Evolutionary conservation across 2,888 invertebrate species (phyloP).

Genomic region (Drosophila niveifrons): DNA sequence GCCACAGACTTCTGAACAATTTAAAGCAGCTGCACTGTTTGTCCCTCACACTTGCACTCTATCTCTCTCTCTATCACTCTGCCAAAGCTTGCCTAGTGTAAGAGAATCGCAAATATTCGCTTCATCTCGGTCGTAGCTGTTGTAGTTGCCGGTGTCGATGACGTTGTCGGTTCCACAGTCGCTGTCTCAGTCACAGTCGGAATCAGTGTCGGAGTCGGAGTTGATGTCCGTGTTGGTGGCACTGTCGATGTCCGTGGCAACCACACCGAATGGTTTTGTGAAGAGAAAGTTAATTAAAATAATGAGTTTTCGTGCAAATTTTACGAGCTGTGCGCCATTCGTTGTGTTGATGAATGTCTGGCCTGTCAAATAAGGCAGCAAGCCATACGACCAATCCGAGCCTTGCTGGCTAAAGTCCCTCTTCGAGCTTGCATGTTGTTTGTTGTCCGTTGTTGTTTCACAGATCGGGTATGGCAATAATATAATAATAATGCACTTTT

Average conservation of each 20-base stretch:
- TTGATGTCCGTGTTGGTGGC: constrained; percentile 44
- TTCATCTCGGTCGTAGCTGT: constrained; percentile 33
- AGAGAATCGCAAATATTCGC: constrained; percentile 53
- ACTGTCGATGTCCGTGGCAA: constrained; percentile 65
- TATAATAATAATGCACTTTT: constrained; percentile 78
- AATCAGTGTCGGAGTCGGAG: constrained; percentile 16
- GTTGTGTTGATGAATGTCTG: constrained; percentile 71
- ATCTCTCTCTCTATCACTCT: background rate
- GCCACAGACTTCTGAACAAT: constrained; percentile 54
- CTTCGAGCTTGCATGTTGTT: background rate
- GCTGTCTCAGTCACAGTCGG: constrained; percentile 25
- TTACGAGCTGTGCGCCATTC: constrained; percentile 58
- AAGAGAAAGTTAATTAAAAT: constrained; percentile 85
- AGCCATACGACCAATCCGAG: constrained; percentile 9
- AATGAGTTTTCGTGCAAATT: constrained; percentile 80
- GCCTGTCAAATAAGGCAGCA: constrained; percentile 62
- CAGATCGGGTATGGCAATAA: constrained; percentile 50
- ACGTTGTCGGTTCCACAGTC: constrained; percentile 24
- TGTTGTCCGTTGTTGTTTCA: background rate
- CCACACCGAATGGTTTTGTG: constrained; percentile 70
- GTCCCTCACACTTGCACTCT: constrained; percentile 1
- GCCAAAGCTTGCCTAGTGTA: constrained; percentile 41
- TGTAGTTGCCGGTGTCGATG: constrained; percentile 3
- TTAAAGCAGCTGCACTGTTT: constrained; percentile 48
- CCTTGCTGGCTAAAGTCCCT: background rate